Base-by-base conservation (phyloP, 2,888 invertebrate species). In the Steromphala cineraria region DNA sequence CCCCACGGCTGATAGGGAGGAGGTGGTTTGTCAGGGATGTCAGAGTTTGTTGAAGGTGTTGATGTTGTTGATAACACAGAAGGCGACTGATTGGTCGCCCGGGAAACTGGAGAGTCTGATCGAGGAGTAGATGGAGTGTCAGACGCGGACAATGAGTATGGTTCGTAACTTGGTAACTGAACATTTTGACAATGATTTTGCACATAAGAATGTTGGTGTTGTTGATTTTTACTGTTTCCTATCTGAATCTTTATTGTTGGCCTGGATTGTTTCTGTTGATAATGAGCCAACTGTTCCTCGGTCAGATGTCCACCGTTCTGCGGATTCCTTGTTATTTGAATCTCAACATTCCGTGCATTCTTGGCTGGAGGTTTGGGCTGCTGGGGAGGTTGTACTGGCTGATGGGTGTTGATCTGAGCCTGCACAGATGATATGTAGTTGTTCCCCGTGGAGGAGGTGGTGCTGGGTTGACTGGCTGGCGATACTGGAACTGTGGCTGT, bases 401-500 rank as follows among this genome's bases (percentile, higher is more conserved):
- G 81, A 74, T 52, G 96, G 95, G 36, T 78, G 80, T 89, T 91
- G 7, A 92, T 89, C 80, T 90, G 89, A 67, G 90, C 87, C 80
- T 92, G 90, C 46, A 91, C 89, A 28, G 91, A 92, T 1, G 93
- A 90, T 67, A 90, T 89, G 82, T 89, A 92, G 79, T 86, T 85
- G 76, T 28, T 28, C 24, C 53, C 76, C 40, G 36, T n/a, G 15
- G 71, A 17, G 15, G 71, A 17, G 2, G 76, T 24, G 55, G 36
- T 76, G 31, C n/a, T 53, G 24, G 76, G 53, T 24, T 80, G 81
- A 5, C 80, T 36, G 13, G 81, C 80, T 5, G 83, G 82, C 2
- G 74, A 78, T 74, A 96, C 96, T 0, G 98, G 98, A n/a, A 97
- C 98, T 75, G 98, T 97, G 13, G 98, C 98, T 19, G 98, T 98